Evolutionary conservation across 2,888 invertebrate species (phyloP).

Genomic region (Elmis aenea): DNA sequence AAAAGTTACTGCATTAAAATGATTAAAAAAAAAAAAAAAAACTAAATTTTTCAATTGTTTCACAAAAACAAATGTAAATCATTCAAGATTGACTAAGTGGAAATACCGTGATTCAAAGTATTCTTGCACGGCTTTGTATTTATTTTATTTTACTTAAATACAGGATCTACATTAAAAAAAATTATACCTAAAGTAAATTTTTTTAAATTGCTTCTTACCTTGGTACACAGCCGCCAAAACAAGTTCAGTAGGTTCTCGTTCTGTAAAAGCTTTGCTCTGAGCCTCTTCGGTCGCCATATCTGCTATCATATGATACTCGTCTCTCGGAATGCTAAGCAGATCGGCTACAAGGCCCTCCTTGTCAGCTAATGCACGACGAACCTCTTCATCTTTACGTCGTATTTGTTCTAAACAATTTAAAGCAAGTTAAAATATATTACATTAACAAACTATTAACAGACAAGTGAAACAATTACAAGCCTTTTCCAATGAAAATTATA

Average conservation of each 20-base stretch:
- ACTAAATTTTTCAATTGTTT: too few relatives aligned
- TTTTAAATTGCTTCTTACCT: too few relatives aligned
- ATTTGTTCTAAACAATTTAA: constrained; percentile 58
- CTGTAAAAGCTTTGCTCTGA: constrained; percentile 43
- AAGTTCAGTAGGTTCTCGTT: constrained; percentile 61
- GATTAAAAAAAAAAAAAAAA: too few relatives aligned
- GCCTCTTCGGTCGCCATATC: constrained; percentile 61
- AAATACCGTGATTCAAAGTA: too few relatives aligned
- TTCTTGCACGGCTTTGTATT: too few relatives aligned
- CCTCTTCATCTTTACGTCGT: constrained; percentile 65
- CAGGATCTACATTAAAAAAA: too few relatives aligned
- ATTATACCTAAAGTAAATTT: too few relatives aligned
- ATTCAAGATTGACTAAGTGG: too few relatives aligned
- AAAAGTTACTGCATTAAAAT: too few relatives aligned
- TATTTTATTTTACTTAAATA: too few relatives aligned
- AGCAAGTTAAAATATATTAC: constrained; percentile 4
- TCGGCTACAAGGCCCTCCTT: constrained; percentile 72
- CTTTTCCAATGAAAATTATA: too few relatives aligned
- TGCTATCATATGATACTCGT: constrained; percentile 63
- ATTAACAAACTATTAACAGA: constrained; percentile 1
- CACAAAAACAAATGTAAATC: too few relatives aligned
- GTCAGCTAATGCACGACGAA: constrained; percentile 64
- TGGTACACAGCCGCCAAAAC: constrained; percentile 67
- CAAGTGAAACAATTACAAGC: not conserved
- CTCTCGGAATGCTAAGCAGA: constrained; percentile 68